phyloP scores from a whole-genome alignment of 2,113 vertebrate species.

The Scartelaos histophorus region DNA sequence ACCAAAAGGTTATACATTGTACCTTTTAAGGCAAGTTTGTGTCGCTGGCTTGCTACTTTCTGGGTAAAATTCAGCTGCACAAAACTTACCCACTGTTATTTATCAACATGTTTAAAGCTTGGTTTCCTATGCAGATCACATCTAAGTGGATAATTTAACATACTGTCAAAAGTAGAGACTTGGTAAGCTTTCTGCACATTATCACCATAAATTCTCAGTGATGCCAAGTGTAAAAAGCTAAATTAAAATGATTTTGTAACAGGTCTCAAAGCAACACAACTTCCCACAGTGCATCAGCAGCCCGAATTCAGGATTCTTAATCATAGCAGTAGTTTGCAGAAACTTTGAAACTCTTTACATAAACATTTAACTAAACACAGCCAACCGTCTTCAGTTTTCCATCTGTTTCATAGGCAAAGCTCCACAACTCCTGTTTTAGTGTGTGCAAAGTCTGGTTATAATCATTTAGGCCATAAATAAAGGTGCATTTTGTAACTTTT shows the following conservation, averaged over 20 bases:
- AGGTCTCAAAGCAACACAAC: constrained; percentile 8
- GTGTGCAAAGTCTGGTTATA: too few relatives aligned
- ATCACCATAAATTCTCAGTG: constrained; percentile 21
- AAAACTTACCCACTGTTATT: neutral
- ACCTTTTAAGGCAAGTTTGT: too few relatives aligned
- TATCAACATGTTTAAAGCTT: constrained; percentile 18
- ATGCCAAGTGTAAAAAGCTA: constrained; percentile 26
- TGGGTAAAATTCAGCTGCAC: neutral
- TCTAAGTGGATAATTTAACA: constrained; percentile 9
- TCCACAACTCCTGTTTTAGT: too few relatives aligned
- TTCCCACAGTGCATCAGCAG: constrained; percentile 8
- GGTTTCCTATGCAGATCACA: constrained; percentile 24
- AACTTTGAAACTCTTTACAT: neutral
- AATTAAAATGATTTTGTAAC: constrained; percentile 10
- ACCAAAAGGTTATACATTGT: too few relatives aligned
- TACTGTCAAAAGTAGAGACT: constrained; percentile 26
- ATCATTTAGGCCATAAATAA: too few relatives aligned
- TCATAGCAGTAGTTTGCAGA: neutral
- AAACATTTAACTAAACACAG: too few relatives aligned
- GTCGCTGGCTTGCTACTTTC: neutral
- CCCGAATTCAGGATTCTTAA: neutral
- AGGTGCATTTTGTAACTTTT: too few relatives aligned
- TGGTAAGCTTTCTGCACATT: constrained; percentile 22
- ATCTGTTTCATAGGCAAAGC: too few relatives aligned
- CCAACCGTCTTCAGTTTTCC: too few relatives aligned